phyloP scores from a whole-genome alignment of 2,888 invertebrate genomes.

The Lordiphosa fenestrarum region DNA sequence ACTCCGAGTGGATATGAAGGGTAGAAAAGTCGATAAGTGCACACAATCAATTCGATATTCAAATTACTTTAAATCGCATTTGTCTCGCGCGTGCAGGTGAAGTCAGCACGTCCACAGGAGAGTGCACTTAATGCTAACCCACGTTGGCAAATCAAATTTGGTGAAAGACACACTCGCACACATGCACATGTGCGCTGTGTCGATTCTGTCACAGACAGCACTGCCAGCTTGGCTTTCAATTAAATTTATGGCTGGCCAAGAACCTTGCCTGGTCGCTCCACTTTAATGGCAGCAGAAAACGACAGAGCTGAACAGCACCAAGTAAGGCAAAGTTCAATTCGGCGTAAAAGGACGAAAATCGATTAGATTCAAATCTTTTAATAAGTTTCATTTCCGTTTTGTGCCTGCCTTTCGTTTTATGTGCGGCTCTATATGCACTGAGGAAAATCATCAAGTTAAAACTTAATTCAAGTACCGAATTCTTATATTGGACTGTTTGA shows the following conservation, averaged over 20 bases:
- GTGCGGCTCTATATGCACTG: conserved; percentile 44
- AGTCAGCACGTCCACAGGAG: conserved; percentile 48
- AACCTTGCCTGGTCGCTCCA: conserved; percentile 20
- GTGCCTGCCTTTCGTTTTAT: conserved; percentile 58
- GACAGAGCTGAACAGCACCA: conserved; percentile 14
- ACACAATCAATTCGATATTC: conserved; percentile 72
- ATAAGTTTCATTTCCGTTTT: conserved; percentile 77
- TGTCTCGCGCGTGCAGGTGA: conserved; percentile 56
- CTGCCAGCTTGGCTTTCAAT: conserved; percentile 61
- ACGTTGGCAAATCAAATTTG: conserved; percentile 61
- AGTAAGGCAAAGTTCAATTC: conserved; percentile 59
- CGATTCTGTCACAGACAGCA: conserved; percentile 43
- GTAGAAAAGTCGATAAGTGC: conserved; percentile 53
- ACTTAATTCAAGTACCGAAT: too few species aligned
- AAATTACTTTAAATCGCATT: conserved; percentile 71
- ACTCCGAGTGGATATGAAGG: conserved; percentile 12
- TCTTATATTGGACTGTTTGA: too few species aligned
- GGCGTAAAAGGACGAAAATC: conserved; percentile 69
- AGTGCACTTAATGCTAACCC: conserved; percentile 45
- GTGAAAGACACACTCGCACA: conserved; percentile 40
- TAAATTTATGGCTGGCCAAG: conserved; percentile 67
- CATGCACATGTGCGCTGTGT: conserved; percentile 17
- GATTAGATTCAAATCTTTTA: conserved; percentile 78
- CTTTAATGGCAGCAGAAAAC: conserved; percentile 40
- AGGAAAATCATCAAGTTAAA: too few species aligned